Percentiles rank a stretch among this genome's conserved stretches.
Conservation (phyloP, 1,140 invertebrate species). For the Apolygus lucorum region DNA sequence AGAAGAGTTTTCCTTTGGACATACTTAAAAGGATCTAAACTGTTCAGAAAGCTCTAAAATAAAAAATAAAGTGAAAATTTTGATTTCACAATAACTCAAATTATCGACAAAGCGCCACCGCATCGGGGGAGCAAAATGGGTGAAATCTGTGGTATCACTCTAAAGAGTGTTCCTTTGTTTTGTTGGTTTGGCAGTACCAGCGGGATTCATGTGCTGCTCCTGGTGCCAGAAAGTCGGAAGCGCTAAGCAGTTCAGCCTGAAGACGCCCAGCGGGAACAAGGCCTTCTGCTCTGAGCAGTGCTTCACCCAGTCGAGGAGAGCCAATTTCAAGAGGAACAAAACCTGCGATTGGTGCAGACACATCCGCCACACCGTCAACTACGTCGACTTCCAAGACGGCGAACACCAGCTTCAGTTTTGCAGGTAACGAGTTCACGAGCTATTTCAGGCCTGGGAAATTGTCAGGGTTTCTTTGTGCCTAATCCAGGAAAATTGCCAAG, state of each 20-base stretch:
- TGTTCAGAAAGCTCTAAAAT: no score
- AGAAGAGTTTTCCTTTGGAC: no score
- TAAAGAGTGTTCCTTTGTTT: no score
- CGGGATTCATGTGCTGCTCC: constrained; percentile 40
- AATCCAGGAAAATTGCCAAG: background rate
- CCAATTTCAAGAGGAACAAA: constrained; percentile 81
- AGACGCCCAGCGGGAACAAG: constrained; percentile 36
- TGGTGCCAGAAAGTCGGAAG: constrained; percentile 46
- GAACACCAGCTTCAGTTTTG: constrained; percentile 69
- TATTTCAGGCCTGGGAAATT: no score
- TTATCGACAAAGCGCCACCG: background rate
- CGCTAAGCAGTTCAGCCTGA: constrained; percentile 41
- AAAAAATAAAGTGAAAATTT: background rate
- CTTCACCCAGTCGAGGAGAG: constrained; percentile 75
- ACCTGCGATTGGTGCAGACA: constrained; percentile 91
- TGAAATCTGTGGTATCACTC: no score
- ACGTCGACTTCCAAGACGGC: constrained; percentile 77
- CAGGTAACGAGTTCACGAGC: constrained; percentile 42
- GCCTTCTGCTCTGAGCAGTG: constrained; percentile 79
- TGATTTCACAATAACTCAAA: background rate
- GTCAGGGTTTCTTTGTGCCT: no score
- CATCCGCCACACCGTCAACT: constrained; percentile 80
- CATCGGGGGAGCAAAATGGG: background rate
- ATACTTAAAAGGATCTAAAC: no score
- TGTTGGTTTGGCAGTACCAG: constrained; percentile 20